A percentile compares a stretch with the other conserved stretches of the same genome.
These are phyloP conservation scores for Cotesia glomerata DNA, from an alignment of 1,140 invertebrate genomes.

Conservation along the genomic window DNA sequence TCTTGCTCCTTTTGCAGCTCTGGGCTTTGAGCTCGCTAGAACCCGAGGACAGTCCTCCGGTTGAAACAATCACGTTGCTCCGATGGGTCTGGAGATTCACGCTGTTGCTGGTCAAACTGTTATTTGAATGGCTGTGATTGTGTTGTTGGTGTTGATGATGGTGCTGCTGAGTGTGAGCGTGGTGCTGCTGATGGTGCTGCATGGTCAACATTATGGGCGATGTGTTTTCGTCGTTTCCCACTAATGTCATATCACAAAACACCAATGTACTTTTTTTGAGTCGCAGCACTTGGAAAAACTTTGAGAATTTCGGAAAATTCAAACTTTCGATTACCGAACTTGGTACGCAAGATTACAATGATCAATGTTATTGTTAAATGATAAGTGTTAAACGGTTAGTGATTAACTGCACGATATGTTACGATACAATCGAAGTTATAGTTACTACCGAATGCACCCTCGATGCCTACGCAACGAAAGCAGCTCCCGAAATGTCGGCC, in stretches of 20 bases:
- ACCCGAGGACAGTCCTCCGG: slow-evolving; percentile 32
- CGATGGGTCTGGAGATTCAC: slow-evolving; percentile 43
- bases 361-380: too few species aligned
- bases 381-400: too few species aligned
- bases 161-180: slow-evolving; percentile 35
- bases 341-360: too few species aligned
- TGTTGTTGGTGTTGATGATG: slow-evolving; percentile 52
- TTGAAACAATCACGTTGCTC: slow-evolving; percentile 56
- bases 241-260: slow-evolving; percentile 58
- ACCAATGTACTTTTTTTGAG: slow-evolving; percentile 18
- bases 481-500: slow-evolving; percentile 62
- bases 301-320: too few species aligned
- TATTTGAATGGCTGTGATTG: slow-evolving; percentile 32
- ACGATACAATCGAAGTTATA: neutral
- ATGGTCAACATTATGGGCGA: slow-evolving; percentile 57
- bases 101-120: slow-evolving; percentile 23
- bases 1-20: slow-evolving; percentile 49
- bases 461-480: slow-evolving; percentile 48
- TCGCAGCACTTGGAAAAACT: neutral
- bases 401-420: too few species aligned
- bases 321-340: too few species aligned
- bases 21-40: slow-evolving; percentile 38
- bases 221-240: slow-evolving; percentile 48
- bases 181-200: slow-evolving; percentile 54
- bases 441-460: slow-evolving; percentile 34